Evolutionary conservation across 2,113 vertebrate species (phyloP), one percentile per base, ranked within the genome.

Genomic region (Herpetotheres cachinnans): DNA sequence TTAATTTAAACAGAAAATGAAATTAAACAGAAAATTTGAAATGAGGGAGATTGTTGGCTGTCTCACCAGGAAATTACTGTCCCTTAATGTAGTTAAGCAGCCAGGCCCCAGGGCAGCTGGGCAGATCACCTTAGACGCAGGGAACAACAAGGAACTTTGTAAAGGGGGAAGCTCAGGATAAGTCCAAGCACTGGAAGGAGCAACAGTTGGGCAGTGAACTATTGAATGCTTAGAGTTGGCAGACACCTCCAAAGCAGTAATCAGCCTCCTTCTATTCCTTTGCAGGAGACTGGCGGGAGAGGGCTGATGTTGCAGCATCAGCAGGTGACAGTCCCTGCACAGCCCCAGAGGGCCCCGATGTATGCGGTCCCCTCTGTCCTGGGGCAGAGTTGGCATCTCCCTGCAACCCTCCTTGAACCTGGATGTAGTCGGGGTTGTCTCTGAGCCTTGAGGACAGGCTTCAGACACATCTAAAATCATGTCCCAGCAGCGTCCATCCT

Each of bases 1-100:
- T 89, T 88, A 72, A 81, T 90, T 92, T 93, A 58, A 93, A 80
- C 8, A 70, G 42, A 93, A 91, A 93, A 96, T 93, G 4, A 88
- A 92, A 97, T 97, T 97, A 95, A 92, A 83, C n/a, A 58, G 72
- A 92, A 84, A 93, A 93, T 90, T 86, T 81, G 55, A 83, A 81
- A 89, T 92, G 82, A 10, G 27, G 67, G 55, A 74, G 79, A 58
- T 89, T 52, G 63, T 90, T 93, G 88, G 79, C 88, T 78, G 90
- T 96, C 92, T 97, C 90, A 93, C 32, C 71, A 95, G 96, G 90
- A 97, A 93, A 97, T 96, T 94, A 86, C 76, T 90, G 85, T 77
- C 86, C 86, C 59, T 86, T 95, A 89, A 97, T 4, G 9, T 11
- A 50, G 65, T 92, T 95, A 95, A 71, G 72, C 20, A 86, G 80